Conservation (phyloP, 2,888 invertebrate species). For the Hecatera dysodea region DNA sequence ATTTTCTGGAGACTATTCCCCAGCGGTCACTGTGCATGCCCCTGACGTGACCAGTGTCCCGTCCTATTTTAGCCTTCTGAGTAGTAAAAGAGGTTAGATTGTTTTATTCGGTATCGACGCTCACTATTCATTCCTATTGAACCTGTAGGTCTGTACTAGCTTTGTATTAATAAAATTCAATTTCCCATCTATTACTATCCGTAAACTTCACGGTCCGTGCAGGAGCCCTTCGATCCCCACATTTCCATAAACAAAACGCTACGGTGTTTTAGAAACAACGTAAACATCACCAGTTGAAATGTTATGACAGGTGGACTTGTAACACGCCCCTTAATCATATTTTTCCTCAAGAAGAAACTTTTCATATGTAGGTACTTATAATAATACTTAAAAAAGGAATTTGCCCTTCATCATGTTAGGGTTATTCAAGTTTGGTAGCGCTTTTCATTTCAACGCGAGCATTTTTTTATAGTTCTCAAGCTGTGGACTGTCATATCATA, state of each 20-base stretch:
- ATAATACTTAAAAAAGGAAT: constrained; percentile 13
- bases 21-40: too few relatives aligned
- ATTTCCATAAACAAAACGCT: constrained; percentile 39
- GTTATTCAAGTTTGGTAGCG: not conserved
- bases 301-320: constrained; percentile 45
- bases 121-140: too few relatives aligned
- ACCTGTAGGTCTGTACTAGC: too few relatives aligned
- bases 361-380: too few relatives aligned
- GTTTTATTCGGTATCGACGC: too few relatives aligned
- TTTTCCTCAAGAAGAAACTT: constrained; percentile 35
- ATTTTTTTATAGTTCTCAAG: not conserved
- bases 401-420: constrained; percentile 9
- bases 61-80: too few relatives aligned
- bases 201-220: constrained; percentile 13
- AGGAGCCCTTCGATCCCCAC: constrained; percentile 14
- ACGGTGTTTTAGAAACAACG: constrained; percentile 28
- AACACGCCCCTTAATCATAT: constrained; percentile 28
- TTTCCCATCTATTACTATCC: not conserved
- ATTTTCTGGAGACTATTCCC: too few relatives aligned
- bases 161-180: not conserved
- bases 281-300: constrained; percentile 44
- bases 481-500: not conserved
- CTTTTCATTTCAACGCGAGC: not conserved
- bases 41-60: too few relatives aligned
- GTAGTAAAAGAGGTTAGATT: too few relatives aligned